Conservation (phyloP, 2,888 invertebrate genomes). For the Cartodere bifasciata region DNA sequence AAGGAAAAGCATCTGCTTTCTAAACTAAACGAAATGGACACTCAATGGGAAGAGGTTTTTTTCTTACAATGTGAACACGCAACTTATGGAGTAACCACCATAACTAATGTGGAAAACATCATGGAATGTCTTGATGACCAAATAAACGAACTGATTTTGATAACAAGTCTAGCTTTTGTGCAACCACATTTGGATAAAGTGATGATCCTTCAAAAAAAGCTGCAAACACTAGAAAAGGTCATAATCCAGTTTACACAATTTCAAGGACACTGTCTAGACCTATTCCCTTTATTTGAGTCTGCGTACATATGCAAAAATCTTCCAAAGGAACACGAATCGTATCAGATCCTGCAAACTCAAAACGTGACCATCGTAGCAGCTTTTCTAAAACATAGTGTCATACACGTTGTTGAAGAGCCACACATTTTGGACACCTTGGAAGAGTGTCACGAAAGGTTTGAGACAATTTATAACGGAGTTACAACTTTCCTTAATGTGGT, state of each 20-base stretch:
- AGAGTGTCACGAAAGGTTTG: slow-evolving; percentile 51
- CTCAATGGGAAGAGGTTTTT: slow-evolving; percentile 59
- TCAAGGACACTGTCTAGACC: slow-evolving; percentile 68
- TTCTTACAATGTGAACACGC: slow-evolving; percentile 49
- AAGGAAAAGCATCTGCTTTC: slow-evolving; percentile 64
- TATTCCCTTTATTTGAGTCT: slow-evolving; percentile 70
- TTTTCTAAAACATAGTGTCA: slow-evolving; percentile 44
- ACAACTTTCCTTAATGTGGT: slow-evolving; percentile 69
- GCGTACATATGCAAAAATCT: slow-evolving; percentile 51
- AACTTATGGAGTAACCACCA: slow-evolving; percentile 53
- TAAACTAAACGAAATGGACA: slow-evolving; percentile 57
- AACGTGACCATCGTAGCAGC: slow-evolving; percentile 24
- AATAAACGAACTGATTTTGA: slow-evolving; percentile 64
- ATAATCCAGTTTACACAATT: slow-evolving; percentile 69
- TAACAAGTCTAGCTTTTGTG: slow-evolving; percentile 72
- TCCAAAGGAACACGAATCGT: slow-evolving; percentile 32
- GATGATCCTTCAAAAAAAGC: slow-evolving; percentile 55
- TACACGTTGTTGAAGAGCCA: slow-evolving; percentile 45
- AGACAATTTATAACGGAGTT: slow-evolving; percentile 66
- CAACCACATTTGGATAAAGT: slow-evolving; percentile 60
- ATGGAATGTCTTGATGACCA: slow-evolving; percentile 67
- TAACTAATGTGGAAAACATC: slow-evolving; percentile 59
- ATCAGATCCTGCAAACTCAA: slow-evolving; percentile 19
- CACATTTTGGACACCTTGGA: slow-evolving; percentile 54
- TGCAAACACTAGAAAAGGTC: slow-evolving; percentile 48